Evolutionary conservation across 2,797 vertebrate species (phyloP), one percentile per base, ranked within the genome.

Genomic region (Babyrousa celebensis): DNA sequence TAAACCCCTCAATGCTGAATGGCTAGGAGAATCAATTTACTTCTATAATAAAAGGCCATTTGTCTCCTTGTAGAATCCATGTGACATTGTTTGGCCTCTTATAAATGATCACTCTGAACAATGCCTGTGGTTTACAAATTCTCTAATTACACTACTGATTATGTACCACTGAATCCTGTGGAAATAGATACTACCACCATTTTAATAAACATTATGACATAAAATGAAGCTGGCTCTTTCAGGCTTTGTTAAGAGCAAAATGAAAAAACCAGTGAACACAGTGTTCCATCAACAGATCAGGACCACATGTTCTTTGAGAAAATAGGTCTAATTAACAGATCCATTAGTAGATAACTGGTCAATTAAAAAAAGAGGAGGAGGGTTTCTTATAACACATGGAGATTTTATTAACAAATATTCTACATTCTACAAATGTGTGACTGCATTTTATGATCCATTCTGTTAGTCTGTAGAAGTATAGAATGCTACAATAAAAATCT

Each of bases 81-180:
- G 62, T 62, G 84, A 97, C 85, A 85, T n/a, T 63, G 74, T 60
- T 82, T 87, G 54, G 48, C 14, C 60, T 77, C 25, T 78, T 1
- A 0, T 18, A 95, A 96, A 95, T 0, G 1, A 97, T 95, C 25
- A 4, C 88, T 84, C 54, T 56, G 93, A 82, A 95, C n/a, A 29
- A 94, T 68, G 92, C 60, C 92, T 95, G 65, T 86, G 80, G 95
- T 97, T 98, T 98, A 96, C 96, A 96, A 97, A 98, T 96, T 96
- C 20, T 95, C 97, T 98, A 97, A 98, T 95, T 97, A 96, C 60
- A 32, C 52, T 62, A 48, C 97, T 96, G 97, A 98, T 98, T 96
- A 32, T 93, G 65, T 71, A 93, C 48, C 85, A 72, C 70, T 86
- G 94, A 94, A 89, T 86, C 80, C 6, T 90, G 92, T 63, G 84